These are phyloP conservation scores for Hepsetus odoe DNA, from an alignment of 2,113 vertebrate genomes.

Conservation along the genomic window DNA sequence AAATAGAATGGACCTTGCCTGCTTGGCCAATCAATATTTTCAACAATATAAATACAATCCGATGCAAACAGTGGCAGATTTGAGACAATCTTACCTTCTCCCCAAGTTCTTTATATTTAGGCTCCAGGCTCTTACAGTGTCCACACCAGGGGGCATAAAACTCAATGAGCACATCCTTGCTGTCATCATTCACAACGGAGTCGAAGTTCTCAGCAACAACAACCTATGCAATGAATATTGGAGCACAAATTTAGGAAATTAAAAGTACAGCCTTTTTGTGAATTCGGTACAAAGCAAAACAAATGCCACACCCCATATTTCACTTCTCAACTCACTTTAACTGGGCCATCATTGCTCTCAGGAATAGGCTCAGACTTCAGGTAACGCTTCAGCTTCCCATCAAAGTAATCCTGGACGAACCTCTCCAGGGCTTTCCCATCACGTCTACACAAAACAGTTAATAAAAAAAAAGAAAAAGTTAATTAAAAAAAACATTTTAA, in stretches of 20 bases:
- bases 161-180: conserved; percentile 95
- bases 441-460: conserved; percentile 73
- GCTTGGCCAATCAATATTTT: too few relatives aligned
- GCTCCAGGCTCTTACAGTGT: conserved; percentile 97
- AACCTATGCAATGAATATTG: conserved; percentile 73
- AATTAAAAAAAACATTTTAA: background rate
- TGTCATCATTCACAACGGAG: conserved; percentile 90
- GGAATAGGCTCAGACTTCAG: conserved; percentile 93
- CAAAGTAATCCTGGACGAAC: conserved; percentile 93
- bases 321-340: conserved; percentile 81
- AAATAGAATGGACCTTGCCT: too few relatives aligned
- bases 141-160: conserved; percentile 99
- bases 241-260: background rate
- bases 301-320: background rate
- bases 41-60: too few relatives aligned
- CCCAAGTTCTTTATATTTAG: conserved; percentile 93
- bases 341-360: conserved; percentile 91
- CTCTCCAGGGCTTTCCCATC: conserved; percentile 93
- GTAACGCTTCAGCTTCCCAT: conserved; percentile 90
- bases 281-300: background rate
- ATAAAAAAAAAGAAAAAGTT: too few relatives aligned
- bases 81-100: conserved; percentile 97
- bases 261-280: background rate
- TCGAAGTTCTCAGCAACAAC: conserved; percentile 97
- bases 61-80: too few relatives aligned